phyloP scores from a whole-genome alignment of 2,113 vertebrate genomes.

The Abramis brama region DNA sequence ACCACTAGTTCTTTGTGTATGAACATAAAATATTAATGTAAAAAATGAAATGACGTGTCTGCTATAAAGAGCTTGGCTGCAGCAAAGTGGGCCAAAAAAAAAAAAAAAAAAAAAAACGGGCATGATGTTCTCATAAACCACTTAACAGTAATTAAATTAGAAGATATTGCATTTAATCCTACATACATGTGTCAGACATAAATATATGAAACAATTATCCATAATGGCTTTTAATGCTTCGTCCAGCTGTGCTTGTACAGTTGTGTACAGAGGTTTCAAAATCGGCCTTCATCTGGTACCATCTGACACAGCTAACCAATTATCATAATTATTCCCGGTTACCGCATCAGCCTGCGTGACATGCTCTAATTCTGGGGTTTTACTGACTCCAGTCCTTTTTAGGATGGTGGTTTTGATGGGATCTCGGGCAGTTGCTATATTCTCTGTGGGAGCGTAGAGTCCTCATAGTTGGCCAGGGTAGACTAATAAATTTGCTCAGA shows the following conservation, averaged over 20 bases:
- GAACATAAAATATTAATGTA: conserved; percentile 4
- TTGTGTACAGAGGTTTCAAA: conserved; percentile 72
- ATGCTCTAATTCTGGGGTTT: conserved; percentile 52
- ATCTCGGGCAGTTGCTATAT: conserved; percentile 42
- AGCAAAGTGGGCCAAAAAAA: conserved; percentile 11
- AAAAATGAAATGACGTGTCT: not conserved
- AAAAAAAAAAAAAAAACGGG: not conserved
- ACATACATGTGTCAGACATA: conserved; percentile 13
- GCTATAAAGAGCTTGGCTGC: not conserved
- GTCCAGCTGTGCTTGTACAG: conserved; percentile 70
- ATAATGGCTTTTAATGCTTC: conserved; percentile 65
- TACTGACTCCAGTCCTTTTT: conserved; percentile 40
- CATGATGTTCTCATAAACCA: not conserved
- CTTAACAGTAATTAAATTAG: conserved; percentile 37
- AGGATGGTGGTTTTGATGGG: conserved; percentile 22
- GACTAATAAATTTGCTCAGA: conserved; percentile 66
- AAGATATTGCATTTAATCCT: conserved; percentile 32
- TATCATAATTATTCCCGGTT: conserved; percentile 70
- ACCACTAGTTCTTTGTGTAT: not conserved
- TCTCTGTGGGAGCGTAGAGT: conserved; percentile 25
- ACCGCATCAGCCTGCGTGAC: conserved; percentile 60
- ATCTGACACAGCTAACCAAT: conserved; percentile 72
- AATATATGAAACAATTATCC: conserved; percentile 49
- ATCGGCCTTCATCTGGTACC: conserved; percentile 63
- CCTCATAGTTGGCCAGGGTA: conserved; percentile 31